Conservation (phyloP, 2,888 invertebrate species). For the Oligia latruncula region DNA sequence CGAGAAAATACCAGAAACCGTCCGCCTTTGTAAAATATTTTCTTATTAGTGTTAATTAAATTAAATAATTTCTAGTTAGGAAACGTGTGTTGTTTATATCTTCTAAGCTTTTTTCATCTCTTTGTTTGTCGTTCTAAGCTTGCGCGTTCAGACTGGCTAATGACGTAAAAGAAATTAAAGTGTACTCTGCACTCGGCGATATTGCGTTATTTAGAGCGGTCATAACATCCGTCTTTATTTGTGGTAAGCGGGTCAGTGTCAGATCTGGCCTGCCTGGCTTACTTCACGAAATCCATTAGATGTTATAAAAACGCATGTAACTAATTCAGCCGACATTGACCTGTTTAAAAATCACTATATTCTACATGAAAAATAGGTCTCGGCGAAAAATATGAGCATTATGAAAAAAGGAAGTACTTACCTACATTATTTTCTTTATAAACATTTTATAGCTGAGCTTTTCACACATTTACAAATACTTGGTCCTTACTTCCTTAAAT, state of each 20-base stretch:
- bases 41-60: no score
- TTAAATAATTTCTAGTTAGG: no score
- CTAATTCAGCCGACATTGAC: conserved; percentile 66
- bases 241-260: conserved; percentile 70
- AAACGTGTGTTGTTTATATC: no score
- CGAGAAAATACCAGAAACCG: not conserved
- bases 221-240: conserved; percentile 59
- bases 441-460: not conserved
- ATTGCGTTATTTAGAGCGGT: conserved; percentile 56
- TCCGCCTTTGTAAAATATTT: no score
- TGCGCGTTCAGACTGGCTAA: not conserved
- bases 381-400: conserved; percentile 4
- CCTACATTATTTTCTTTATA: not conserved
- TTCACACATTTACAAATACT: not conserved
- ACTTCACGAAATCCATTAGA: conserved; percentile 47
- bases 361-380: conserved; percentile 1
- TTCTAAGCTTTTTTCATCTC: not conserved
- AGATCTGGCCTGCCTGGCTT: conserved; percentile 58
- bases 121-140: conserved; percentile 4
- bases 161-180: conserved; percentile 56
- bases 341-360: conserved; percentile 47
- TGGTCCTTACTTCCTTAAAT: not conserved
- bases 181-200: conserved; percentile 35
- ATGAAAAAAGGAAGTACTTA: not conserved
- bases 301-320: conserved; percentile 53